These are phyloP conservation scores for Bellardia pandia DNA, from an alignment of 2,888 invertebrate genomes.

Conservation along the genomic window DNA sequence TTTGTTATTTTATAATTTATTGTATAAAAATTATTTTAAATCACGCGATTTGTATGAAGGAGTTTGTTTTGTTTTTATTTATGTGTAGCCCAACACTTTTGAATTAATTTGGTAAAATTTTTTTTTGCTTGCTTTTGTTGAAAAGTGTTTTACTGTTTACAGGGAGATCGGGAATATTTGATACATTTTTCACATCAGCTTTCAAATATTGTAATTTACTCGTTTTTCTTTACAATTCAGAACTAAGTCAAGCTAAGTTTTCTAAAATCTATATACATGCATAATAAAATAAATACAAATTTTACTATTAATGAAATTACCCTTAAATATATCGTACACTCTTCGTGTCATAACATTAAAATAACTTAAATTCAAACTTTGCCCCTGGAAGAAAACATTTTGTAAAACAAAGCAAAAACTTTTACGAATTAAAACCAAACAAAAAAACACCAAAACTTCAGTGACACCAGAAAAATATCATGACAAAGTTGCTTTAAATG, in stretches of 20 bases:
- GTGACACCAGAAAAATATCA: constrained; percentile 61
- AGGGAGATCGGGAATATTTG: not conserved
- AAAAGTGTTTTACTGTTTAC: not conserved
- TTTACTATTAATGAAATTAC: not conserved
- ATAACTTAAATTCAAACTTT: not conserved
- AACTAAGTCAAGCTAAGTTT: not conserved
- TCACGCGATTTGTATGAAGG: constrained; percentile 68
- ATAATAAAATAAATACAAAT: too few species aligned
- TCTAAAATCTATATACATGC: too few species aligned
- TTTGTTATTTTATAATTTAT: constrained; percentile 41
- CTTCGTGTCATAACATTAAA: not conserved
- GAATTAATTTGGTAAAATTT: constrained; percentile 39
- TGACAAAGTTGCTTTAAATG: constrained; percentile 66
- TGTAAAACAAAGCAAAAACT: constrained; percentile 20
- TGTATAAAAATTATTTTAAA: constrained; percentile 45
- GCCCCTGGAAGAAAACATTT: constrained; percentile 13
- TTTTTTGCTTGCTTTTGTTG: constrained; percentile 2
- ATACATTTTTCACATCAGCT: not conserved
- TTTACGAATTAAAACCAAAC: not conserved
- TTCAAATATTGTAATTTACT: not conserved
- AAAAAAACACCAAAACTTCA: constrained; percentile 27
- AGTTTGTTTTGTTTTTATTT: constrained; percentile 17
- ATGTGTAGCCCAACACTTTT: constrained; percentile 52
- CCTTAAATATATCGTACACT: not conserved
- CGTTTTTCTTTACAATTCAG: not conserved